Evolutionary conservation across 2,888 invertebrate genomes (phyloP), one percentile per base, ranked within the genome.

Genomic region (Microctonus hyperodae): DNA sequence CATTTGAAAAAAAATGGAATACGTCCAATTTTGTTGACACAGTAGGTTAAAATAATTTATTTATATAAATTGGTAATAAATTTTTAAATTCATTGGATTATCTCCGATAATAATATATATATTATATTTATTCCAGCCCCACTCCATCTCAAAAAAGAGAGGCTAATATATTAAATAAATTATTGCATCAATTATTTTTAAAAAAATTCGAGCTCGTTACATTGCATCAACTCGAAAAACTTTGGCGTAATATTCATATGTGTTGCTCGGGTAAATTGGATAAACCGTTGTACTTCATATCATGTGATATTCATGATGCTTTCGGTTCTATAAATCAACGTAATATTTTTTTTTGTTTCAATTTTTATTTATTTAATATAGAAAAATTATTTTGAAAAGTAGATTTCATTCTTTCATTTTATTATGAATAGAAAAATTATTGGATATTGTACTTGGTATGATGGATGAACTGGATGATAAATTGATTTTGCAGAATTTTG

Each of bases 251-350:
- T 2, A 33, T 61, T n/a, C 13, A 48, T 22, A n/a, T 16, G 16
- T 16, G 1, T 44, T 16, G 16, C 16, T 44, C 16, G 5, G 7
- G 22, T 33, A 51, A 33, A 9, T 1, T 4, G 3, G 33, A 51
- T 10, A 40, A 13, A 13, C 40, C 37, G 6, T 11, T 62, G n/a
- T 62, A 40, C 7, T 62, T 62, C 28, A 31, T 62, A 1, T 35
- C 53, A 11, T 62, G 53, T 23, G 62, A 62, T 25, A 62, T 62
- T n/a, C 7, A 53, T 7, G 62, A 62, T n/a, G 62, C 62, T 25
- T 62, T 33, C 53, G 62, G 62, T 10, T 62, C 62, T 1, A 51
- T 62, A 23, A 35, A 37, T 7, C 53, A 53, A 51, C 10, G 37
- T 35, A 37, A 62, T 11, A 9, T 22, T 13, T 37, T 37, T 25